Evolutionary conservation across 2,888 invertebrate species (phyloP), one percentile per base, ranked within the genome.

Genomic region (Galerucella pusilla): DNA sequence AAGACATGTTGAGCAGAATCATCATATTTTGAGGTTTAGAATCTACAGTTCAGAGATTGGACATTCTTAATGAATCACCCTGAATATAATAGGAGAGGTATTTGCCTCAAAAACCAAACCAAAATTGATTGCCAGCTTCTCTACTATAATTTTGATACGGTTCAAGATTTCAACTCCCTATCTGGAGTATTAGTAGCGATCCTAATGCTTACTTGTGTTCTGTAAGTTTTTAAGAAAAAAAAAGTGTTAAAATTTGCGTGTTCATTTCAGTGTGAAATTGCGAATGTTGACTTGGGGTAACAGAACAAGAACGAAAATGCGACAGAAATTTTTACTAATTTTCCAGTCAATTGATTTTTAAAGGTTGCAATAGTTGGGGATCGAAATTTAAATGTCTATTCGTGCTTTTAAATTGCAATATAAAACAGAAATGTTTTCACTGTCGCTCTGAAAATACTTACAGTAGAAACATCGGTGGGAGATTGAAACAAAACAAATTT

Each of bases 321-420:
- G 64, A 65, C 64, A 65, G 46, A 65, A 65, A 65, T 65, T 65
- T 65, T 65, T 65, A 49, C 64, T 65, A 65, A 65, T 65, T 65
- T 65, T 65, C 64, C 46, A 65, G 46, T 65, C 46, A 65, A 65
- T 65, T 65, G 64, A 46, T 46, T 65, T 65, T 65, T 65, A 49
- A 65, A 65, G 64, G 64, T 65, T 65, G 42, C 45, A 65, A 65
- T 64, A 64, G 45, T 45, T 20, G 2, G 16, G 45, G 45, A n/a
- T 64, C 16, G n/a, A 46, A 64, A 64, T 65, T 45, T 65, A 45
- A 65, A 65, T 65, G 46, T 65, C 64, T 49, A 49, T 20, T 5
- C 46, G 16, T 28, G 64, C 64, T 65, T 42, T 46, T 16, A 65
- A 65, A 65, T 65, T 65, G 45, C 46, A 45, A 45, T 45, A 46